Evolutionary conservation across 2,113 vertebrate species (phyloP).

Genomic region (Sphyrna mokarran): DNA sequence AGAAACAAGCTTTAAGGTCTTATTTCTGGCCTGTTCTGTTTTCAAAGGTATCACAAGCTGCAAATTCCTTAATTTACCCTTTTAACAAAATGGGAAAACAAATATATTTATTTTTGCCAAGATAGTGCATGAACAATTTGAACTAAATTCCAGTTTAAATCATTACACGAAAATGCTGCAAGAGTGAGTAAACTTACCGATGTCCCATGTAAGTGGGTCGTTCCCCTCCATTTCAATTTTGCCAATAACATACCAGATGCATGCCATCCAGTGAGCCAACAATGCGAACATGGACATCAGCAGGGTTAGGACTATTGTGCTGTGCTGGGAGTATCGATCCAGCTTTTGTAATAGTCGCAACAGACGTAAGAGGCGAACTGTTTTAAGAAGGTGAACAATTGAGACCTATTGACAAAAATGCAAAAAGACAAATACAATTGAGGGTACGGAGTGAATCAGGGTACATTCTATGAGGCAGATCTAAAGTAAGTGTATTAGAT

Average conservation of each 20-base stretch:
- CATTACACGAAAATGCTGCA: neutral
- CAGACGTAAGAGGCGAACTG: constrained; percentile 80
- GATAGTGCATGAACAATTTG: neutral
- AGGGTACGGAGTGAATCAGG: fast-evolving
- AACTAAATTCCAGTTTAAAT: neutral
- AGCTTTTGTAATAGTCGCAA: constrained; percentile 90
- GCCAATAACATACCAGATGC: constrained; percentile 97
- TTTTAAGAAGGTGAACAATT: constrained; percentile 91
- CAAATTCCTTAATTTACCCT: neutral
- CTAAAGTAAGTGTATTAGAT: neutral
- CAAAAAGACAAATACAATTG: constrained; percentile 15
- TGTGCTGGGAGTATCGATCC: constrained; percentile 96
- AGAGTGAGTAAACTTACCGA: constrained; percentile 64
- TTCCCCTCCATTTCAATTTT: constrained; percentile 94
- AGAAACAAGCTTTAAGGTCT: neutral
- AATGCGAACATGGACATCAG: constrained; percentile 98
- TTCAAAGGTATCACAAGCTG: neutral
- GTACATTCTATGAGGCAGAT: neutral
- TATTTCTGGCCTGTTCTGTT: neutral
- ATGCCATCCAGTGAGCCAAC: constrained; percentile 97
- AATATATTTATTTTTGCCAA: neutral
- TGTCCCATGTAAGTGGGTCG: constrained; percentile 81
- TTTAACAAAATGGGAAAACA: neutral
- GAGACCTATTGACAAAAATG: constrained; percentile 67
- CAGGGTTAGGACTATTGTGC: constrained; percentile 88